Evolutionary conservation across 2,797 vertebrate species (phyloP).

Genomic region (Tangara arthus): DNA sequence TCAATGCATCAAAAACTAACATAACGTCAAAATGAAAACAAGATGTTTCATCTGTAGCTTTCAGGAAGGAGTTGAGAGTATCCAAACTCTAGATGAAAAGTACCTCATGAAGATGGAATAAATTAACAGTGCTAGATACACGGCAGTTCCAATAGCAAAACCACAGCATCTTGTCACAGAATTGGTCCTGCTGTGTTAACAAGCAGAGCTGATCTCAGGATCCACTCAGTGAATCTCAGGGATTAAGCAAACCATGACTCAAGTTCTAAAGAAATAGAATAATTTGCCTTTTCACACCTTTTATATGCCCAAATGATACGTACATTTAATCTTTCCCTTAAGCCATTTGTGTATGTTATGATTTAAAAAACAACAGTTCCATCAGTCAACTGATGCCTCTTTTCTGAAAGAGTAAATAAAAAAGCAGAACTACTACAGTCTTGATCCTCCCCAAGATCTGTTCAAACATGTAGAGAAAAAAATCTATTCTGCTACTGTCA

Average conservation of each 20-base stretch:
- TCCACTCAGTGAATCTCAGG: not conserved
- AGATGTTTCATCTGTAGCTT: not conserved
- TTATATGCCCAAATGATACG: not conserved
- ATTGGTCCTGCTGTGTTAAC: not conserved
- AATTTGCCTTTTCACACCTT: not conserved
- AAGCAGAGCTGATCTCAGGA: fast-evolving
- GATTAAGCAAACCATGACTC: not conserved
- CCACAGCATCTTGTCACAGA: not conserved
- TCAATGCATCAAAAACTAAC: not conserved
- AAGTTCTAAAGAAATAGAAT: not conserved
- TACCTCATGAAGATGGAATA: not conserved
- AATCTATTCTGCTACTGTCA: not conserved
- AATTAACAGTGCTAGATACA: not conserved
- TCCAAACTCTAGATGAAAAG: not conserved
- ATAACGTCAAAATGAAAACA: not conserved
- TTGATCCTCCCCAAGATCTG: not conserved
- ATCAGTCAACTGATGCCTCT: not conserved
- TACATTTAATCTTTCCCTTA: not conserved
- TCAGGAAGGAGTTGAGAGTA: not conserved
- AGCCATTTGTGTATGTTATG: not conserved
- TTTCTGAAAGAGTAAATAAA: not conserved
- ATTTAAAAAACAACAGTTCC: not conserved
- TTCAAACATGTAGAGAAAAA: not conserved
- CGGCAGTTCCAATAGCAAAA: not conserved
- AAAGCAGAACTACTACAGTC: not conserved